A percentile compares a stretch with the other conserved stretches of the same genome.
Conservation (phyloP, 2,113 vertebrate species). For the Athene cunicularia region DNA sequence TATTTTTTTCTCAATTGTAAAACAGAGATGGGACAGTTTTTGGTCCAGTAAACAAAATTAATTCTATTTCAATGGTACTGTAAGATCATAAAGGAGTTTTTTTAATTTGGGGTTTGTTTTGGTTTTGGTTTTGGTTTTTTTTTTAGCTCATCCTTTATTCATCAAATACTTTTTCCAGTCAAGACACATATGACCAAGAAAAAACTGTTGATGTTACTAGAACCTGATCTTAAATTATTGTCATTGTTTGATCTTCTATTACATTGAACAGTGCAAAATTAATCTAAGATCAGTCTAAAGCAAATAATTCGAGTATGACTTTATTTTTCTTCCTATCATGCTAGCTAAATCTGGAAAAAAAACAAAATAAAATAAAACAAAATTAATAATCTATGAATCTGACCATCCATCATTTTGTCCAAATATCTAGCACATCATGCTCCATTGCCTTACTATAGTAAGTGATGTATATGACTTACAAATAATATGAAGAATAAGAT, state of each 20-base stretch:
- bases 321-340: not conserved
- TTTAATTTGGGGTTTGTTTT: too few relatives aligned
- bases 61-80: not conserved
- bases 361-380: not conserved
- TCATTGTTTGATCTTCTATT: not conserved
- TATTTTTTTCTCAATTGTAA: not conserved
- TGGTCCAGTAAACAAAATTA: not conserved
- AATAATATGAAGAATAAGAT: not conserved
- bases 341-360: not conserved
- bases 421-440: not conserved
- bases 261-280: not conserved
- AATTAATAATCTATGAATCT: not conserved
- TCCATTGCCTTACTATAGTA: not conserved
- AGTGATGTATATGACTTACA: not conserved
- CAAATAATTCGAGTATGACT: not conserved
- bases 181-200: not conserved
- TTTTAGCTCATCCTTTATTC: not conserved
- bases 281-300: not conserved
- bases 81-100: not conserved
- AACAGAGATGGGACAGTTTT: not conserved
- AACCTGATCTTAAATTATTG: not conserved
- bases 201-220: not conserved
- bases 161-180: not conserved
- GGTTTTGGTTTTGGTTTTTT: not conserved
- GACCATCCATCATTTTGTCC: not conserved